Evolutionary conservation across 1,140 invertebrate genomes (phyloP), one percentile per base, ranked within the genome.

Genomic region (Drosophila trapezifrons): DNA sequence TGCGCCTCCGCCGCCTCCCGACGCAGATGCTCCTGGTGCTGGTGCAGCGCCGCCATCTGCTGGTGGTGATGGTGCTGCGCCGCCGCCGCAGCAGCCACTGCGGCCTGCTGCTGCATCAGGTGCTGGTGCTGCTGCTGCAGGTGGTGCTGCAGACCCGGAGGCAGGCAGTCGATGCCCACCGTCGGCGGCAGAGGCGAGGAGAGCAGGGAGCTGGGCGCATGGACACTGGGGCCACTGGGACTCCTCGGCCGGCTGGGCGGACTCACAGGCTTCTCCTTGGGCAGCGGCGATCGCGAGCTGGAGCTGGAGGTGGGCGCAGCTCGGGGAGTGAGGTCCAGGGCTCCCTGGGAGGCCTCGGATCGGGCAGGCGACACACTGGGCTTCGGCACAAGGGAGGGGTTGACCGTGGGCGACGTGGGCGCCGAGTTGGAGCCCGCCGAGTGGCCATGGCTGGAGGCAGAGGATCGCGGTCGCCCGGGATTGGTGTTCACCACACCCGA

Each of bases 281-380:
- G 57, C 25, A 63, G 46, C 6, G 65, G 84, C 3, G 66, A 76
- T 22, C 81, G 59, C 0, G 78, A 82, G 7, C 72, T 66, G 4
- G 81, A 81, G 2, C 49, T 57, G 4, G 80, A 64, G 42, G 20
- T 57, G 9, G 51, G 42, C 15, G 51, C 57, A 12, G 93, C 92
- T 22, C 93, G 92, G 4, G 94, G 94, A 8, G 94, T 95, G 32
- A 95, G 78, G 76, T 95, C 94, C 15, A 95, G 77, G 3, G 94
- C 94, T n/a, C 94, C 93, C 71, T 94, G 92, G 0, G 93, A 93
- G 1, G 92, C 93, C 51, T 94, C 93, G 13, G 90, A 89, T 0
- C 86, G 73, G 5, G 93, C 91, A 0, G 93, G 93, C 7, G 90
- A 91, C 15, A 69, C 67, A 43, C 78, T 80, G 8, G 72, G 74